phyloP scores from a whole-genome alignment of 2,888 invertebrate genomes.

The Spodoptera picta region DNA sequence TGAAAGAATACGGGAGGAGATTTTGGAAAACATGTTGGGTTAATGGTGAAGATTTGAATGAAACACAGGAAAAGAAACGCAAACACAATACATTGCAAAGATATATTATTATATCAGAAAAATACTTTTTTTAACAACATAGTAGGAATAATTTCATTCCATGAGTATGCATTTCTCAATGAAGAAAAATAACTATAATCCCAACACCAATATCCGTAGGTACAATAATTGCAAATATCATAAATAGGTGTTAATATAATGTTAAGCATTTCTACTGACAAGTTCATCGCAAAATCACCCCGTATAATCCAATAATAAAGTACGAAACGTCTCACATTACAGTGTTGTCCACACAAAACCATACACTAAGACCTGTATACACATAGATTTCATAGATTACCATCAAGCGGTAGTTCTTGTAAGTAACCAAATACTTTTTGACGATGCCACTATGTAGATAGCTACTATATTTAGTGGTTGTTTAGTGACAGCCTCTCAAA shows the following conservation, averaged over 20 bases:
- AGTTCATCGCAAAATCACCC: slow-evolving; percentile 13
- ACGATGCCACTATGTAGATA: slow-evolving; percentile 56
- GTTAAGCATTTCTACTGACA: not conserved
- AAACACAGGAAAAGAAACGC: no score
- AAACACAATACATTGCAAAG: no score
- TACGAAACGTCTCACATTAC: slow-evolving; percentile 76
- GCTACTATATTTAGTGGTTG: slow-evolving; percentile 46
- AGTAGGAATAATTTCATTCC: no score
- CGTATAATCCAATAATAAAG: slow-evolving; percentile 51
- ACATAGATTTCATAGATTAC: slow-evolving; percentile 66
- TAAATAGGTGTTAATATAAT: no score
- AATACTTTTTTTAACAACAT: no score
- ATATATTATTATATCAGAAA: no score
- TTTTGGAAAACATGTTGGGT: slow-evolving; percentile 9
- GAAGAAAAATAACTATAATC: no score
- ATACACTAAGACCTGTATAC: slow-evolving; percentile 56
- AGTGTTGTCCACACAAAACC: slow-evolving; percentile 75
- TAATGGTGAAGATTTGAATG: no score
- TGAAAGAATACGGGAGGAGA: slow-evolving; percentile 24
- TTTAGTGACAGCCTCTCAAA: slow-evolving; percentile 53
- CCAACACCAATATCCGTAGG: no score
- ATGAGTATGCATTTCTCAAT: no score
- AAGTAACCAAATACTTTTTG: slow-evolving; percentile 70
- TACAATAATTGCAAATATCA: no score
- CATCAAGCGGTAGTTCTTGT: slow-evolving; percentile 71